Conservation (phyloP, 2,113 vertebrate species). For the Scytalopus superciliaris region DNA sequence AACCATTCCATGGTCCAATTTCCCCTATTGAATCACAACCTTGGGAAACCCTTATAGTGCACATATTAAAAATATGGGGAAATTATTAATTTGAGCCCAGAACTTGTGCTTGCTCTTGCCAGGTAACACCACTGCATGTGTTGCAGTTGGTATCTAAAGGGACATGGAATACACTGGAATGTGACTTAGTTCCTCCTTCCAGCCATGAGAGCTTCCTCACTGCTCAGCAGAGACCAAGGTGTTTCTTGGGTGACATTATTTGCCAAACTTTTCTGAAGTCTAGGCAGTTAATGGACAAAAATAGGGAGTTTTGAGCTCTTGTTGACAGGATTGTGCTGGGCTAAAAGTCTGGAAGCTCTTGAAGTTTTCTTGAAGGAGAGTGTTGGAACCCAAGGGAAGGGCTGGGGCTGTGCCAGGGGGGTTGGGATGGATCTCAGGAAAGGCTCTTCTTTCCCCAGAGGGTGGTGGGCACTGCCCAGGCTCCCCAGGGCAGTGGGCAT, state of each 20-base stretch:
- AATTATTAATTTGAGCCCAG: not conserved
- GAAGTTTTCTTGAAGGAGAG: not conserved
- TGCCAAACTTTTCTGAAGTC: not conserved
- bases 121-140: rapidly evolving
- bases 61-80: not conserved
- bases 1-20: not conserved
- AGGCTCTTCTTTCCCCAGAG: not conserved
- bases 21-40: not conserved
- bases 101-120: not conserved
- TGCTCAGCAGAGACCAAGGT: not conserved
- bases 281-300: not conserved
- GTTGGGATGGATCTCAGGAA: not conserved
- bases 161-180: not conserved
- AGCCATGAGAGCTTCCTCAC: not conserved
- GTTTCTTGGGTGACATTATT: not conserved
- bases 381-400: not conserved
- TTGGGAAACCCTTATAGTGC: not conserved
- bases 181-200: not conserved
- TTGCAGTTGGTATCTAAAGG: not conserved
- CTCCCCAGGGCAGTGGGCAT: not conserved
- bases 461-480: not conserved
- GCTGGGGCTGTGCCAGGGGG: not conserved
- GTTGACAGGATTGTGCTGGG: not conserved
- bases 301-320: not conserved
- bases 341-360: not conserved